A percentile compares a stretch with the other conserved stretches of the same genome.
Evolutionary conservation across 2,113 vertebrate genomes (phyloP).

Genomic region (Podarcis muralis): DNA sequence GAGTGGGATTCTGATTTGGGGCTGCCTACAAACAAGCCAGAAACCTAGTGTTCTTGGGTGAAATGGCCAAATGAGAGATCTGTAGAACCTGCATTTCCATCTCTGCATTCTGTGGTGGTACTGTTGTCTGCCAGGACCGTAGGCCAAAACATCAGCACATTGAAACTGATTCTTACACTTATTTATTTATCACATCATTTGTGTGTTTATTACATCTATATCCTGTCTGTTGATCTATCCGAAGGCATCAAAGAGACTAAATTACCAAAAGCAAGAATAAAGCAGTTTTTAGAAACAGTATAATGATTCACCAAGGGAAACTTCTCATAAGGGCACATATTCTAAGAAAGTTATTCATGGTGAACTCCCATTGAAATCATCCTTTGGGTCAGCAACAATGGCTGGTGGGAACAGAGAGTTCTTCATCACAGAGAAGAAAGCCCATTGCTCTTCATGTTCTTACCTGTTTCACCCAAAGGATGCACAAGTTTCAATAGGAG

Average conservation of each 20-base stretch:
- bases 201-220: neutral
- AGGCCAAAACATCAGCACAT: neutral
- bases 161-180: neutral
- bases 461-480: neutral
- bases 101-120: neutral
- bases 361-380: too few species aligned
- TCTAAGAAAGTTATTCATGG: too few species aligned
- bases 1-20: neutral
- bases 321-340: too few species aligned
- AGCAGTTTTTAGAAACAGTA: neutral
- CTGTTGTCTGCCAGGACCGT: neutral
- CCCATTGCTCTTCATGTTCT: neutral
- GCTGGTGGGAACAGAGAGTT: neutral
- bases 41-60: neutral
- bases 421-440: neutral
- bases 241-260: neutral
- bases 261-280: neutral
- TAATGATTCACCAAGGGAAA: too few species aligned
- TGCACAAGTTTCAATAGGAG: neutral
- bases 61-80: neutral
- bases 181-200: neutral
- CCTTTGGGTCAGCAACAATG: neutral
- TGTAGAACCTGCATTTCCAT: neutral
- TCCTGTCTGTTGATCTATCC: neutral
- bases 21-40: neutral